Evolutionary conservation across 92 coral and sea anemone genomes (phyloP).

Genomic region (Hydrozoanthus gracilis): DNA sequence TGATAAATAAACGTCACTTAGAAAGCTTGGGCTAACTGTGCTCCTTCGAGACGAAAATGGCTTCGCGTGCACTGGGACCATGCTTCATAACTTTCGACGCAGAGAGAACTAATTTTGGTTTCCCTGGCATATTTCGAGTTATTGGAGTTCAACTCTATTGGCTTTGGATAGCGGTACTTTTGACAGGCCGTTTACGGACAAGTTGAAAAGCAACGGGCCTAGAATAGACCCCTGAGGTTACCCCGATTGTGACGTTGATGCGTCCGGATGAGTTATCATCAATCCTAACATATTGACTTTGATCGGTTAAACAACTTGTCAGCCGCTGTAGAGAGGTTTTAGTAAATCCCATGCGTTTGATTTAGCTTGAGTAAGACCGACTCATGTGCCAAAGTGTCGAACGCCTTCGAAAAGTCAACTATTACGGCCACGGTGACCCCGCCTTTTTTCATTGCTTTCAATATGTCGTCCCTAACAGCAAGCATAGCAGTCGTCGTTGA

Average conservation of each 20-base stretch:
- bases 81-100: no score
- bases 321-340: conserved; percentile 3
- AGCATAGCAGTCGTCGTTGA: not conserved
- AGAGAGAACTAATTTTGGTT: no score
- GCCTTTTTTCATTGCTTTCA: not conserved
- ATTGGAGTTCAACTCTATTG: not conserved
- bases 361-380: conserved; percentile 6
- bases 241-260: not conserved
- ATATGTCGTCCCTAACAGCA: not conserved
- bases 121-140: no score
- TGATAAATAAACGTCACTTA: no score
- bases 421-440: not conserved
- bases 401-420: conserved; percentile 3
- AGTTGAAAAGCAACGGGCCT: not conserved
- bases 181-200: not conserved
- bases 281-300: not conserved
- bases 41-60: no score
- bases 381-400: not conserved
- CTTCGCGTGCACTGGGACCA: no score
- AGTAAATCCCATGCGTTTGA: not conserved
- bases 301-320: not conserved
- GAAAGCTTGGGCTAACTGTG: no score
- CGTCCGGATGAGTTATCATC: conserved; percentile 4
- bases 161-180: not conserved
- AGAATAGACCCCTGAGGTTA: not conserved